phyloP scores from a whole-genome alignment of 2,888 invertebrate species.

The Drosophila emarginata region DNA sequence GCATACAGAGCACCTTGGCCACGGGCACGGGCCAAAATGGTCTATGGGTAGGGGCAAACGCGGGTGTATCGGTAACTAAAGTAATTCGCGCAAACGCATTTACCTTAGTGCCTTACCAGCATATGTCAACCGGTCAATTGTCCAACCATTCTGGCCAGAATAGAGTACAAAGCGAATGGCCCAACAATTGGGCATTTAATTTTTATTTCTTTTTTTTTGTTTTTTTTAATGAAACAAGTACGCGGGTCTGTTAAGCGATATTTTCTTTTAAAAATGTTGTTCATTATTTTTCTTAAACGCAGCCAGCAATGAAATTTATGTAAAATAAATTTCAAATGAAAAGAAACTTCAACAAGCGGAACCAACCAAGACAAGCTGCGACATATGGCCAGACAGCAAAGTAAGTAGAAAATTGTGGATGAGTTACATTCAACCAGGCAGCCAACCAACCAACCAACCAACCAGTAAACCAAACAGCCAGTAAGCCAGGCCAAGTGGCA shows the following conservation, averaged over 20 bases:
- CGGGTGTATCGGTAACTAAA: slow-evolving; percentile 17
- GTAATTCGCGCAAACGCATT: slow-evolving; percentile 10
- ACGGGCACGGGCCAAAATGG: slow-evolving; percentile 21
- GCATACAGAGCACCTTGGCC: slow-evolving; percentile 23
- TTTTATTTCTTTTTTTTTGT: too few species aligned
- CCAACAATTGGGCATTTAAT: slow-evolving; percentile 62
- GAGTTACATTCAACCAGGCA: slow-evolving; percentile 11
- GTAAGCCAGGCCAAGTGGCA: slow-evolving; percentile 40
- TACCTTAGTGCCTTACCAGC: slow-evolving; percentile 18
- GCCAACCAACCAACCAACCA: neutral
- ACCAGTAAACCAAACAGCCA: neutral
- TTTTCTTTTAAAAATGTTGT: neutral
- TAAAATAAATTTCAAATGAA: slow-evolving; percentile 73
- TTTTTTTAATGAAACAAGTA: slow-evolving; percentile 35
- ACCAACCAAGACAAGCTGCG: slow-evolving; percentile 54
- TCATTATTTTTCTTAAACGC: slow-evolving; percentile 25
- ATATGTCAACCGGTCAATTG: slow-evolving; percentile 36
- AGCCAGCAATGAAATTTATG: slow-evolving; percentile 77
- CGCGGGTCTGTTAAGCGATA: slow-evolving; percentile 28
- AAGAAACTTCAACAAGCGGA: slow-evolving; percentile 75
- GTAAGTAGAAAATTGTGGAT: slow-evolving; percentile 5
- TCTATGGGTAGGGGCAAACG: slow-evolving; percentile 21
- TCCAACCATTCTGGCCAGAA: neutral
- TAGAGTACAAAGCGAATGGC: too few species aligned
- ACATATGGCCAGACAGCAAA: slow-evolving; percentile 53